Evolutionary conservation across 2,113 vertebrate species (phyloP).

Genomic region (Oncorhynchus masou): DNA sequence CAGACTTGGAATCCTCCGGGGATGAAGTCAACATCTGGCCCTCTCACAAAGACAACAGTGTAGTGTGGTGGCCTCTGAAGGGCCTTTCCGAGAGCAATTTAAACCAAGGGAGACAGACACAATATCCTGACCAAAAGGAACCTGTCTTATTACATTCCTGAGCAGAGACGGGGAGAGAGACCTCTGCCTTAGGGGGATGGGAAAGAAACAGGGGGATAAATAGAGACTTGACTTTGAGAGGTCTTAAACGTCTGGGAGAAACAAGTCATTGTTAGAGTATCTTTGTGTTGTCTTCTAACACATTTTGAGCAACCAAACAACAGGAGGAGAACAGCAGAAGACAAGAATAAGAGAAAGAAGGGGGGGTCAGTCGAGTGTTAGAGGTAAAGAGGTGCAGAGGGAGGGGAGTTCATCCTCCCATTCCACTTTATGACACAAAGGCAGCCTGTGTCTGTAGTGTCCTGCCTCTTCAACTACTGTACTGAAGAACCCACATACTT

Average conservation of each 20-base stretch:
- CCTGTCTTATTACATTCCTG: constrained; percentile 86
- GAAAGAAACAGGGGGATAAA: constrained; percentile 35
- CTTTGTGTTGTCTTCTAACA: constrained; percentile 1
- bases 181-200: constrained; percentile 68
- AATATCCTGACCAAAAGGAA: constrained; percentile 86
- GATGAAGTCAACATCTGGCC: constrained; percentile 80
- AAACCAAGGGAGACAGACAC: constrained; percentile 83
- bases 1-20: constrained; percentile 72
- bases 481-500: neutral
- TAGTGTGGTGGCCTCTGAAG: constrained; percentile 78
- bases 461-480: neutral
- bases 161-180: constrained; percentile 54
- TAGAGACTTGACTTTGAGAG: constrained; percentile 46
- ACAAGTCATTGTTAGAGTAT: constrained; percentile 25
- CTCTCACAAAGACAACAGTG: constrained; percentile 81
- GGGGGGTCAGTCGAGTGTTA: too few species aligned
- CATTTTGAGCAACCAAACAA: constrained; percentile 35
- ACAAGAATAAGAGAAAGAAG: constrained; percentile 25
- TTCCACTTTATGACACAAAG: neutral
- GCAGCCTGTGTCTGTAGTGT: neutral
- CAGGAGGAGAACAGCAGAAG: constrained; percentile 24
- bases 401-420: neutral
- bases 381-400: neutral
- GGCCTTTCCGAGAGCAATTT: constrained; percentile 80
- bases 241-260: constrained; percentile 48